Evolutionary conservation across 2,888 invertebrate species (phyloP), one percentile per base, ranked within the genome.

Genomic region (Galeruca laticollis): DNA sequence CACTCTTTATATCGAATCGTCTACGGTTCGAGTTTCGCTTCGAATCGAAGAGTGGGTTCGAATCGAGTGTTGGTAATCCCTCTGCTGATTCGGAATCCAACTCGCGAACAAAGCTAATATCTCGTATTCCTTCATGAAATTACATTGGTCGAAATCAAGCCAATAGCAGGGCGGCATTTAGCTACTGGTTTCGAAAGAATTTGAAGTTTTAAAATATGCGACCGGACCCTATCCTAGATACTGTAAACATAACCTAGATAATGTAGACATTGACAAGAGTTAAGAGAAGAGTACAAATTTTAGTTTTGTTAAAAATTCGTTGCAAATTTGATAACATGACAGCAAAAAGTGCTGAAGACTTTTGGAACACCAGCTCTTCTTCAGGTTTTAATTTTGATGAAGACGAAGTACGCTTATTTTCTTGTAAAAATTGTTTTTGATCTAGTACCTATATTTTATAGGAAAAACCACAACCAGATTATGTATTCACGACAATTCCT

Each of bases 351-450:
- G 90, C 91, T 60, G 92, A 92, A 70, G 93, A 91, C 77, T 94
- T 92, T 84, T 95, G 95, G 95, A 92, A 93, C 82, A 90, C 90
- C 47, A 92, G 90, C 77, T 90, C 90, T 78, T 92, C 91, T 13
- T 90, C 90, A 74, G 92, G 92, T 0, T 93, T 94, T 77, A 92
- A 89, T 82, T 95, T 95, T 81, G 94, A 94, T 76, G 93, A 93
- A 71, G 93, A 92, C 77, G 92, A 93, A 63, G 35, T 60, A 56
- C 15, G 51, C 20, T 26, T 31, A 18, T n/a, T 54, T 51, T 40
- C 40, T 26, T 31, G 13, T 26, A 47, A 40, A 61, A 31, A 18
- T 35, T 15, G 40, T 57, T 26, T 31, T 49, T 59, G 6, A 54
- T 43, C 54, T n/a, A n/a, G n/a, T n/a, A n/a, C n/a, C 8, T 11